Conservation (phyloP, 2,113 vertebrate genomes). For the Nycticorax nycticorax region DNA sequence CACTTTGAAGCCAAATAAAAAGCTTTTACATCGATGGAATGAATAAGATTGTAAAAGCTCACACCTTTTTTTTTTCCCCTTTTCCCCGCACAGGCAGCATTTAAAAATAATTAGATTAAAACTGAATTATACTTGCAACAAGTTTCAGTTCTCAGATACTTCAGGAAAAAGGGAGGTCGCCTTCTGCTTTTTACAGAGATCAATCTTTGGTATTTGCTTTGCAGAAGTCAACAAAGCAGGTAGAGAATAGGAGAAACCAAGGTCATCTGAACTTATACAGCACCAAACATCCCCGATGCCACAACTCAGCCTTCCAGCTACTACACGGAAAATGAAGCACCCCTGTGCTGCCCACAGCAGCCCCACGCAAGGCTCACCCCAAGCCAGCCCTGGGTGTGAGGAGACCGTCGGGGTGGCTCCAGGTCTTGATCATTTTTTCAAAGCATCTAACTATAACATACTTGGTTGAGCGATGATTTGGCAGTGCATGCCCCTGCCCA, state of each 20-base stretch:
- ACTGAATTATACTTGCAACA: conserved; percentile 22
- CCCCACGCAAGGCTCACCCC: background rate
- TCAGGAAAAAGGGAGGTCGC: background rate
- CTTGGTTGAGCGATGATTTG: background rate
- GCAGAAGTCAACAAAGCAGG: background rate
- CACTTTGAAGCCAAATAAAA: conserved; percentile 76
- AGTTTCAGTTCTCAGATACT: conserved; percentile 7
- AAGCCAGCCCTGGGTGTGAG: background rate
- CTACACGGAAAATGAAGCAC: background rate
- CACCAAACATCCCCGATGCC: background rate
- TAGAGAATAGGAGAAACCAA: background rate
- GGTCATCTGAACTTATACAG: background rate
- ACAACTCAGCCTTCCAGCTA: accelerated
- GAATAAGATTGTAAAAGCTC: conserved; percentile 65
- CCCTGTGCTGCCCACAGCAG: background rate
- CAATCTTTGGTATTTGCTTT: background rate
- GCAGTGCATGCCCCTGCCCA: background rate
- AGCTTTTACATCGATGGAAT: conserved; percentile 58
- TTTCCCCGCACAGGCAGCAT: background rate
- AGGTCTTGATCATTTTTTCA: background rate
- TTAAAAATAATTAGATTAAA: conserved; percentile 24
- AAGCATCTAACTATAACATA: background rate
- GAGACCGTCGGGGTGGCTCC: background rate
- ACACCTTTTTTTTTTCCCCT: conserved; percentile 38
- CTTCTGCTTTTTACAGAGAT: background rate